Evolutionary conservation across 2,888 invertebrate genomes (phyloP).

Genomic region (Lasioglossum villosulum): DNA sequence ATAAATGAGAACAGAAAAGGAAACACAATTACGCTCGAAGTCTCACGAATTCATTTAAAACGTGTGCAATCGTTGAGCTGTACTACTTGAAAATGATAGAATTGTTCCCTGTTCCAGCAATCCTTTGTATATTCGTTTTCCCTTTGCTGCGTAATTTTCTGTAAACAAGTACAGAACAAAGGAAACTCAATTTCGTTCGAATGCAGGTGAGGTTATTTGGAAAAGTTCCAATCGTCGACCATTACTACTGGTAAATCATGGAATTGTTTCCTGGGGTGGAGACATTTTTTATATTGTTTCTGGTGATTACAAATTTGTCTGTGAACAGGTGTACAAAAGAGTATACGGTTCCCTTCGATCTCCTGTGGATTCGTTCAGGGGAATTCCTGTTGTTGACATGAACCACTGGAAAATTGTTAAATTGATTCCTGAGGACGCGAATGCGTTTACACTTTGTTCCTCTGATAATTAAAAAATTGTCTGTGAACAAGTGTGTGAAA

Average conservation of each 20-base stretch:
- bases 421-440: background rate
- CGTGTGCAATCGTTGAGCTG: background rate
- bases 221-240: background rate
- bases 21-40: background rate
- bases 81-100: background rate
- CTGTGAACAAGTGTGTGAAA: background rate
- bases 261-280: background rate
- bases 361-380: background rate
- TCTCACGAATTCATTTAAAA: background rate
- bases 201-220: background rate
- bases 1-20: background rate
- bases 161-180: background rate
- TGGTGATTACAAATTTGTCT: background rate
- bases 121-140: background rate
- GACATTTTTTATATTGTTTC: background rate
- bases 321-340: background rate
- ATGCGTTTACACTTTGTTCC: background rate
- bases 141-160: background rate
- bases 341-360: background rate
- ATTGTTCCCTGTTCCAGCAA: background rate
- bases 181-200: background rate
- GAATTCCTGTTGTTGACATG: background rate
- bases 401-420: background rate
- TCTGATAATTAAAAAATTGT: background rate
- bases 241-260: background rate